A percentile compares a stretch with the other conserved stretches of the same genome.
Evolutionary conservation across 1,140 invertebrate genomes (phyloP).

Genomic region (Drosophila pachea): DNA sequence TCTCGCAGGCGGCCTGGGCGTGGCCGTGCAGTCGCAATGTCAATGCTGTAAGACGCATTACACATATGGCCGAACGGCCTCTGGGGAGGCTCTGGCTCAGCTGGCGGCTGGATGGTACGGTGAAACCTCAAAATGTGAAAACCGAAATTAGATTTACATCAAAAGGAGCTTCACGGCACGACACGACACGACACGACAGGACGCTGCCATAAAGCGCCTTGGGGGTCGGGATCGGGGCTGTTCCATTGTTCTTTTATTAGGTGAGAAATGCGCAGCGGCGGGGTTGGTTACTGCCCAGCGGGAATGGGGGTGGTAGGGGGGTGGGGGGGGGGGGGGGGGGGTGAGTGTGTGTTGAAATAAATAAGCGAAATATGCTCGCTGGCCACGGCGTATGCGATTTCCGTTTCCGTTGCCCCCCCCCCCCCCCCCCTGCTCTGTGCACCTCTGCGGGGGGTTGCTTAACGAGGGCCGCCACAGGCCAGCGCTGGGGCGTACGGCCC

Average conservation of each 20-base stretch:
- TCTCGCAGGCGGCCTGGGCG: too few species aligned
- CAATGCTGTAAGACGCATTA: slow-evolving; percentile 66
- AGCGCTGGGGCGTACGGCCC: background rate
- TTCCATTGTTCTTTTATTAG: slow-evolving; percentile 74
- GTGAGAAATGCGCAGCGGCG: slow-evolving; percentile 57
- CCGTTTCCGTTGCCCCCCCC: slow-evolving; percentile 23
- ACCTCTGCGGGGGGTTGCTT: slow-evolving; percentile 2
- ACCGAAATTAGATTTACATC: slow-evolving; percentile 75
- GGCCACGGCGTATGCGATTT: slow-evolving; percentile 52
- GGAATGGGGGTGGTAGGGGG: background rate
- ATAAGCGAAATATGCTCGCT: slow-evolving; percentile 64
- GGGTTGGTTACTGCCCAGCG: too few species aligned
- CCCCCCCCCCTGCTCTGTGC: slow-evolving; percentile 12
- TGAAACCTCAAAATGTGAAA: slow-evolving; percentile 73
- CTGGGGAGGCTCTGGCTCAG: too few species aligned
- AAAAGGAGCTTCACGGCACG: slow-evolving; percentile 38
- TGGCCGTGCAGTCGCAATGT: slow-evolving; percentile 13
- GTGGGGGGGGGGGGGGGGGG: background rate
- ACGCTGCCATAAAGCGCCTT: slow-evolving; percentile 33
- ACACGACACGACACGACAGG: slow-evolving; percentile 17
- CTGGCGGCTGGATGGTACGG: slow-evolving; percentile 1
- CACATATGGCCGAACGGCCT: slow-evolving; percentile 54
- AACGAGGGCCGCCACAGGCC: background rate
- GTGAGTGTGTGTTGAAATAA: slow-evolving; percentile 41
- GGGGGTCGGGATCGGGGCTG: slow-evolving; percentile 3